These are phyloP conservation scores for Regulus satrapa DNA, from an alignment of 2,113 vertebrate genomes.

Conservation along the genomic window DNA sequence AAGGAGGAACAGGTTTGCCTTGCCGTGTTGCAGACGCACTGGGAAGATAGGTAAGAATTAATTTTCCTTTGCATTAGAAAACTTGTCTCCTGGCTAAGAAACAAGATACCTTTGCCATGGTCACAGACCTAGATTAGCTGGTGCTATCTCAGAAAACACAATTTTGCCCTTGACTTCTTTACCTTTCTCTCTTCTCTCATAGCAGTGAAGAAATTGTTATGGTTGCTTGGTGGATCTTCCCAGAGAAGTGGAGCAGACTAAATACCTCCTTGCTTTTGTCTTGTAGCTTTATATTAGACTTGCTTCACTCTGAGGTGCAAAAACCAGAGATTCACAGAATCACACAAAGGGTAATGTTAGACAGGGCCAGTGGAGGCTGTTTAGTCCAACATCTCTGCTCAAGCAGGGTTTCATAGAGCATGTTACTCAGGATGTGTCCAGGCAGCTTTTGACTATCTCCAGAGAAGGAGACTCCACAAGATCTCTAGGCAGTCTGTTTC, in stretches of 20 bases:
- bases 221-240: background rate
- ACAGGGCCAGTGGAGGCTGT: background rate
- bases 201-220: background rate
- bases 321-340: background rate
- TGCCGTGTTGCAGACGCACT: background rate
- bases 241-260: background rate
- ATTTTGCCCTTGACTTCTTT: background rate
- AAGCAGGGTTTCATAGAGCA: no score
- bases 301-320: background rate
- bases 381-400: background rate
- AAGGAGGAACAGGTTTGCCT: background rate
- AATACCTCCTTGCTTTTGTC: background rate
- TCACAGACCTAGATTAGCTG: background rate
- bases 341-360: rapidly evolving
- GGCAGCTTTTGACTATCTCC: background rate
- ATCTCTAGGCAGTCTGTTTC: background rate
- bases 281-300: background rate
- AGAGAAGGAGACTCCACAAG: background rate
- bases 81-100: background rate
- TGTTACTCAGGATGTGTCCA: background rate
- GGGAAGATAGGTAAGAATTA: background rate
- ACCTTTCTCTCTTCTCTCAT: background rate
- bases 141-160: background rate
- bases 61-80: background rate
- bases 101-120: background rate